Conservation (phyloP, 2,888 invertebrate genomes). For the Oxystoma pomonae region DNA sequence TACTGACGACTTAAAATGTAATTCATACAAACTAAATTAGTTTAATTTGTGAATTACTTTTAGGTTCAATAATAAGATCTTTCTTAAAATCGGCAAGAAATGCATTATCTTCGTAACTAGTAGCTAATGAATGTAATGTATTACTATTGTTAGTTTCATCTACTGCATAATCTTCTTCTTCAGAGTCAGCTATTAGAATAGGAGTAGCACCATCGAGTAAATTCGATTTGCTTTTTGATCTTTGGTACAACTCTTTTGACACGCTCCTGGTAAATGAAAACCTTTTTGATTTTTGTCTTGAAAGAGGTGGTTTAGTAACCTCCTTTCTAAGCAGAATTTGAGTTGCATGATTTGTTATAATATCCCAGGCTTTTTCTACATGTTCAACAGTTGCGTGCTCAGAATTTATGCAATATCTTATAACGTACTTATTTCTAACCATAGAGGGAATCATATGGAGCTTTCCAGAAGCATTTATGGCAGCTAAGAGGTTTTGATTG, state of each 20-base stretch:
- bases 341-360: constrained; percentile 58
- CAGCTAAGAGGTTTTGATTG: constrained; percentile 72
- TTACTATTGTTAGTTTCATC: constrained; percentile 26
- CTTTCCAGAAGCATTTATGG: constrained; percentile 77
- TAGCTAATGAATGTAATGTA: constrained; percentile 32
- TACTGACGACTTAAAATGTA: too few species aligned
- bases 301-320: constrained; percentile 49
- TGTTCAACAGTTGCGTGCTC: constrained; percentile 73
- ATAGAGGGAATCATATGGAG: constrained; percentile 84
- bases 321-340: constrained; percentile 51
- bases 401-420: constrained; percentile 73
- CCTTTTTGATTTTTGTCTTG: constrained; percentile 52
- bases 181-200: constrained; percentile 52
- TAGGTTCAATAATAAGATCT: constrained; percentile 29
- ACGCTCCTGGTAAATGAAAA: constrained; percentile 57
- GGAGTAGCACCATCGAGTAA: constrained; percentile 55
- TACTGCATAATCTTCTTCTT: constrained; percentile 31
- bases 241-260: constrained; percentile 52
- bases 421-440: constrained; percentile 69
- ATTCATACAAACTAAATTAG: too few species aligned
- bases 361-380: constrained; percentile 62
- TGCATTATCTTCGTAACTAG: constrained; percentile 32
- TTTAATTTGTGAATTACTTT: constrained; percentile 24
- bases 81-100: constrained; percentile 32
- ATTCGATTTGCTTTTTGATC: constrained; percentile 51